Conservation (phyloP, 2,113 vertebrate genomes). For the Oryzias melastigma region DNA sequence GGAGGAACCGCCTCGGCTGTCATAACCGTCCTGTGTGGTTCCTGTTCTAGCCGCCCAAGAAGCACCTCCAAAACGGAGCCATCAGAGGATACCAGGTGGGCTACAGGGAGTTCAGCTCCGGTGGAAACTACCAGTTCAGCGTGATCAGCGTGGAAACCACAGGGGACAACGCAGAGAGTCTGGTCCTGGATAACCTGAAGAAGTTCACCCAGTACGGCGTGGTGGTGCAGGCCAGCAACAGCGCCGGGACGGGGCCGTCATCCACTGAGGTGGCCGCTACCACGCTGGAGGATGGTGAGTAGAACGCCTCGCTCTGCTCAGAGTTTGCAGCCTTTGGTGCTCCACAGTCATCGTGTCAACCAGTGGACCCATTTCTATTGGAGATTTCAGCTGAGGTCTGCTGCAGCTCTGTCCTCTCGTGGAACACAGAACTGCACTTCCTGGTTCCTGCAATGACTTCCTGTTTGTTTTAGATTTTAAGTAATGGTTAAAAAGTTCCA, state of each 20-base stretch:
- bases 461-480: too few species aligned
- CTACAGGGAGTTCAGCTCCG: slow-evolving; percentile 93
- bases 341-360: too few species aligned
- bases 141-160: slow-evolving; percentile 96
- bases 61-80: slow-evolving; percentile 94
- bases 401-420: too few species aligned
- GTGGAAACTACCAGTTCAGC: slow-evolving; percentile 96
- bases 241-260: slow-evolving; percentile 93
- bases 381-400: too few species aligned
- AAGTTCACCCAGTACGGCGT: slow-evolving; percentile 98
- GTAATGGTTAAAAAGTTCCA: too few species aligned
- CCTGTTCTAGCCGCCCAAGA: slow-evolving; percentile 85
- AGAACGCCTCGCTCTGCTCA: too few species aligned
- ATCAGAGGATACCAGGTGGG: slow-evolving; percentile 97
- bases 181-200: slow-evolving; percentile 93
- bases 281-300: slow-evolving; percentile 94
- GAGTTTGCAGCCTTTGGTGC: too few species aligned
- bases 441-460: too few species aligned
- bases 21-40: not conserved
- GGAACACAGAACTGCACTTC: too few species aligned
- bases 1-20: not conserved
- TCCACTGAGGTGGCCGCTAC: slow-evolving; percentile 96
- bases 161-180: slow-evolving; percentile 90
- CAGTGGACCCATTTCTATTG: too few species aligned
- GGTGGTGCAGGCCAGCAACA: slow-evolving; percentile 96